A percentile compares a stretch with the other conserved stretches of the same genome.
Conservation (phyloP, 2,113 vertebrate species). For the Tetrax tetrax region DNA sequence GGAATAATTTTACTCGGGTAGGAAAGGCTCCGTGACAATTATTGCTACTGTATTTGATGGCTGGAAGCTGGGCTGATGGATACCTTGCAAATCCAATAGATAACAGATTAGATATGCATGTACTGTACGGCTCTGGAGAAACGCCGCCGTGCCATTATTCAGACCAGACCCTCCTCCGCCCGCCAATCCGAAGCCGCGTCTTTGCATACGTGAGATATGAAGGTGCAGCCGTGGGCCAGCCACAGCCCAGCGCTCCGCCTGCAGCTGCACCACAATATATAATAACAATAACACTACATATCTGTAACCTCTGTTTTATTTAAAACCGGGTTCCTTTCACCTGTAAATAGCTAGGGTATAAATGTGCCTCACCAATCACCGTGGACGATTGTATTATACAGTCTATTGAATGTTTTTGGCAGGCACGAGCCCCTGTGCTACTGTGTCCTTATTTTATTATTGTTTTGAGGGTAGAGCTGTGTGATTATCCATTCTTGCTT, state of each 20-base stretch:
- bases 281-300: not conserved
- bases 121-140: not conserved
- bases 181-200: not conserved
- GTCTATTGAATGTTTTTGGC: constrained; percentile 75
- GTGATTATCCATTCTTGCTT: constrained; percentile 83
- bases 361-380: constrained; percentile 71
- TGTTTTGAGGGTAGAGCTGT: constrained; percentile 75
- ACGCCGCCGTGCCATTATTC: not conserved
- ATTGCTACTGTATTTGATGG: not conserved
- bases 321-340: constrained; percentile 70
- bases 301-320: constrained; percentile 60
- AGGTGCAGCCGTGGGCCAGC: not conserved
- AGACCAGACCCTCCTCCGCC: not conserved
- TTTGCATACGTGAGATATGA: not conserved
- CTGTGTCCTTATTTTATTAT: constrained; percentile 80
- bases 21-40: constrained; percentile 39
- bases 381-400: constrained; percentile 72
- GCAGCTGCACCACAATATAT: not conserved
- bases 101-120: not conserved
- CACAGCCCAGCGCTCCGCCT: not conserved
- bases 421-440: constrained; percentile 70
- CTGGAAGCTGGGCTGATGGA: constrained; percentile 47
- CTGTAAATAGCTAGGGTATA: constrained; percentile 65
- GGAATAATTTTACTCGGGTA: constrained; percentile 17
- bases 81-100: constrained; percentile 28